A percentile compares a stretch with the other conserved stretches of the same genome.
phyloP scores from a whole-genome alignment of 2,113 vertebrate genomes.

The Nesoenas mayeri region DNA sequence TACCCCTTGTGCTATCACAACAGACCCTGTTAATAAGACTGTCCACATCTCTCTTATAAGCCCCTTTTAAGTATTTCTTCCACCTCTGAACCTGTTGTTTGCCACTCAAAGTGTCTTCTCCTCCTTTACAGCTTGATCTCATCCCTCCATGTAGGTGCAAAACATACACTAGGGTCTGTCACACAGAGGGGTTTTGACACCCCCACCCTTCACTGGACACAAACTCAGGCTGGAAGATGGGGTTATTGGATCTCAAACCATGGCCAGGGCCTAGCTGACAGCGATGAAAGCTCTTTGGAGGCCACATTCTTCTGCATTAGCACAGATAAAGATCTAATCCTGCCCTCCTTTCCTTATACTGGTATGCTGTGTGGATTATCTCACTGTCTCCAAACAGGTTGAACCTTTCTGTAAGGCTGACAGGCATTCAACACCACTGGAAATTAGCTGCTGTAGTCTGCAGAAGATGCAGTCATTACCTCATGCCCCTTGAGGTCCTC shows the following conservation, averaged over 20 bases:
- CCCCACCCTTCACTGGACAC: background rate
- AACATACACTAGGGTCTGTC: background rate
- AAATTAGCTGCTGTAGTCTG: background rate
- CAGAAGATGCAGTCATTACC: background rate
- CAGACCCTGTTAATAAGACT: no score
- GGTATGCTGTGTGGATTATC: background rate
- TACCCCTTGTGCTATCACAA: no score
- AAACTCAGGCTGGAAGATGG: background rate
- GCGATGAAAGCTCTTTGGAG: background rate
- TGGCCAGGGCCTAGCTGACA: background rate
- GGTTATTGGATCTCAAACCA: background rate
- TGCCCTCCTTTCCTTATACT: background rate
- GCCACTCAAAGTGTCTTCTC: background rate
- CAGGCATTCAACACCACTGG: rapidly evolving
- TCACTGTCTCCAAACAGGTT: background rate
- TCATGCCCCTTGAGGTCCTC: background rate
- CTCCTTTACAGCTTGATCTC: background rate
- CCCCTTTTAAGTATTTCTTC: background rate
- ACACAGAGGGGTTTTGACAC: background rate
- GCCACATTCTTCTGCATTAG: background rate
- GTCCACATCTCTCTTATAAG: no score
- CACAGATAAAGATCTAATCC: background rate
- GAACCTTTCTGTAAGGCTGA: background rate
- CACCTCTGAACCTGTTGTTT: background rate
- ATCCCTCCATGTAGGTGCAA: rapidly evolving